A percentile compares a stretch with the other conserved stretches of the same genome.
Evolutionary conservation across 2,113 vertebrate species (phyloP).

Genomic region (Perca fluviatilis): DNA sequence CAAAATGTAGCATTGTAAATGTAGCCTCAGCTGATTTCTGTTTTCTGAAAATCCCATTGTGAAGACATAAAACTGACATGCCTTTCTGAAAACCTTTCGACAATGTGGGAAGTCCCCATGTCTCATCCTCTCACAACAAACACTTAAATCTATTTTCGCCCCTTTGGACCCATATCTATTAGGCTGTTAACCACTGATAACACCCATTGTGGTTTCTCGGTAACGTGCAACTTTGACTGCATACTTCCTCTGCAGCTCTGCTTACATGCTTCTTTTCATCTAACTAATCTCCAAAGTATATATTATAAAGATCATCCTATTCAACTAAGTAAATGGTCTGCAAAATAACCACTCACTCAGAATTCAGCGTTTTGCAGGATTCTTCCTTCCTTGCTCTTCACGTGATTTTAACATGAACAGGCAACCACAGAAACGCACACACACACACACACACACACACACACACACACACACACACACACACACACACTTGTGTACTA

Average conservation of each 20-base stretch:
- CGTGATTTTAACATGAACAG: background rate
- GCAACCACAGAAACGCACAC: background rate
- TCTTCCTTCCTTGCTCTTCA: background rate
- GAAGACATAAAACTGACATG: conserved; percentile 16
- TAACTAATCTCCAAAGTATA: background rate
- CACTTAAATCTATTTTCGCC: background rate
- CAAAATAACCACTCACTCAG: conserved; percentile 5
- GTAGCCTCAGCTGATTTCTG: background rate
- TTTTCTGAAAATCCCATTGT: conserved; percentile 29
- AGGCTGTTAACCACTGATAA: too few relatives aligned
- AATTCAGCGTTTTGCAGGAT: background rate
- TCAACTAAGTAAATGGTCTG: background rate
- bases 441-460: background rate
- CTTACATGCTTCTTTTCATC: background rate
- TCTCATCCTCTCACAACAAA: background rate
- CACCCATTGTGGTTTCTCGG: too few relatives aligned
- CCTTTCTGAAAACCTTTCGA: background rate
- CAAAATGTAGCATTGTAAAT: too few relatives aligned
- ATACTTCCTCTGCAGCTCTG: background rate
- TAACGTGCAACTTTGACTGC: background rate
- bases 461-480: background rate
- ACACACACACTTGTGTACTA: background rate
- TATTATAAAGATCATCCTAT: background rate
- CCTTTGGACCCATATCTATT: too few relatives aligned
- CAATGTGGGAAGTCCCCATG: background rate